Conservation (phyloP, 2,797 vertebrate species). For the Syngnathus acus region DNA sequence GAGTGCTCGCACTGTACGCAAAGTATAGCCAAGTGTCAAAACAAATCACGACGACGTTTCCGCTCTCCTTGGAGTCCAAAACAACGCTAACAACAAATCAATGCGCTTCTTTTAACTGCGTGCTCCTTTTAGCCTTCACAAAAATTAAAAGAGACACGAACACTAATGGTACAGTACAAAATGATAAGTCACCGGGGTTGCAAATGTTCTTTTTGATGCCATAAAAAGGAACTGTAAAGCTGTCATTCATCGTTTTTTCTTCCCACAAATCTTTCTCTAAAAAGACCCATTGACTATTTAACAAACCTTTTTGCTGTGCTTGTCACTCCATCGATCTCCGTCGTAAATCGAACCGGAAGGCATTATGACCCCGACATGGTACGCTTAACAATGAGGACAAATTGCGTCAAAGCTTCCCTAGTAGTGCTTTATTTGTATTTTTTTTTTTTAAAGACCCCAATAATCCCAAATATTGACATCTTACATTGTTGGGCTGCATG, state of each 20-base stretch:
- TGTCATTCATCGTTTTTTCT: background rate
- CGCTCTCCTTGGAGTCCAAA: background rate
- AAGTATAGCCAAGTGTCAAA: background rate
- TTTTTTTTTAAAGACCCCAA: background rate
- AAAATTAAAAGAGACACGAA: background rate
- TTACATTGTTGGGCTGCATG: background rate
- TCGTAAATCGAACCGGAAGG: background rate
- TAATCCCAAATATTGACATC: background rate
- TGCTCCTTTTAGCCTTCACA: background rate
- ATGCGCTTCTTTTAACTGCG: background rate
- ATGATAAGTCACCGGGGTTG: too few species aligned
- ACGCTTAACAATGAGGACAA: background rate
- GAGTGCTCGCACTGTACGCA: background rate
- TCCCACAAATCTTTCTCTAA: background rate
- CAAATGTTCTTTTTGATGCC: background rate
- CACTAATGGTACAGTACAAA: too few species aligned
- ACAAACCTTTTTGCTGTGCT: background rate
- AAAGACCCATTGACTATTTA: background rate
- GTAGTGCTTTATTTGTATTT: background rate
- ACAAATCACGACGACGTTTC: background rate
- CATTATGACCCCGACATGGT: background rate
- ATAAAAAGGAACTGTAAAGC: background rate
- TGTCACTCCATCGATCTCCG: background rate
- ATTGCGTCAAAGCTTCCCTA: background rate
- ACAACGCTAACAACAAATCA: background rate